Evolutionary conservation across 2,113 vertebrate genomes (phyloP).

Genomic region (Sylvietta virens): DNA sequence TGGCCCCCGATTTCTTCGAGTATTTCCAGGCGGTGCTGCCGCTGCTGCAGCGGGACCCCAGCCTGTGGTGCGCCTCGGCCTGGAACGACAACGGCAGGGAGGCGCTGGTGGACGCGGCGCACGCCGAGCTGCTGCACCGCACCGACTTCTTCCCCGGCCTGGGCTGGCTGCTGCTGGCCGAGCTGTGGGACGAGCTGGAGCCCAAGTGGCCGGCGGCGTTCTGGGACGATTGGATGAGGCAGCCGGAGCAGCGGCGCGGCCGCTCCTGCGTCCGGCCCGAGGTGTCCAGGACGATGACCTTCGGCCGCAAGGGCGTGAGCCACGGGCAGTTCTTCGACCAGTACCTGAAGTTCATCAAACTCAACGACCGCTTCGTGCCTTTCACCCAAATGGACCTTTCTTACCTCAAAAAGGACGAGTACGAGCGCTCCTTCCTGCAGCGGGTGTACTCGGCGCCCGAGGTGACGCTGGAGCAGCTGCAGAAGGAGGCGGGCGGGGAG

Average conservation of each 20-base stretch:
- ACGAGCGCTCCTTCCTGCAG: conserved; percentile 74
- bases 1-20: conserved; percentile 92
- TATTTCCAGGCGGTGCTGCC: conserved; percentile 89
- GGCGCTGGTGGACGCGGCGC: conserved; percentile 77
- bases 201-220: conserved; percentile 94
- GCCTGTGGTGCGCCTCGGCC: conserved; percentile 89
- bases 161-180: conserved; percentile 87
- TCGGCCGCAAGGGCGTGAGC: conserved; percentile 92
- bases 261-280: conserved; percentile 90
- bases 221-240: conserved; percentile 97
- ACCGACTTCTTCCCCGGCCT: conserved; percentile 94
- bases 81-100: conserved; percentile 96
- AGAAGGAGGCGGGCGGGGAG: conserved; percentile 64
- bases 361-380: conserved; percentile 91
- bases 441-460: conserved; percentile 76
- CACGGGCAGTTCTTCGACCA: conserved; percentile 96
- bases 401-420: conserved; percentile 78
- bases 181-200: conserved; percentile 89
- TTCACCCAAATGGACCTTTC: conserved; percentile 86
- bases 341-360: conserved; percentile 91
- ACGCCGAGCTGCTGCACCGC: conserved; percentile 80
- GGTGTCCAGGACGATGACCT: conserved; percentile 89
- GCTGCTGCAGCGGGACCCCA: conserved; percentile 73
- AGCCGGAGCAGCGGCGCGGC: conserved; percentile 82
- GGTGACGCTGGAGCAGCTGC: conserved; percentile 80